These are phyloP conservation scores for Gryllus longicercus DNA, from an alignment of 2,888 invertebrate genomes.

Conservation along the genomic window DNA sequence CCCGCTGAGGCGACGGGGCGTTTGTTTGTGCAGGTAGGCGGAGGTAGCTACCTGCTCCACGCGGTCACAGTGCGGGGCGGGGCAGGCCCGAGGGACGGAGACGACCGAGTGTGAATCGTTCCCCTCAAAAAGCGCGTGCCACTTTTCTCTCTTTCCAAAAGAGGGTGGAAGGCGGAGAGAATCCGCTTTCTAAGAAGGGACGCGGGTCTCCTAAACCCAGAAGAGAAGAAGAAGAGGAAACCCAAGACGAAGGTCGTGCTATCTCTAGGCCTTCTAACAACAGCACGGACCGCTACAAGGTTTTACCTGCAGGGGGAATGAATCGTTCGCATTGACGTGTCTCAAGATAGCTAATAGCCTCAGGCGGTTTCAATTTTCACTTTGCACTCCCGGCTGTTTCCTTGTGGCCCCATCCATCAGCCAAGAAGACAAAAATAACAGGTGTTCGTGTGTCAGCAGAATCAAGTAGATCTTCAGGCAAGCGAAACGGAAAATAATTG, in stretches of 20 bases:
- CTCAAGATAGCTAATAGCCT: not conserved
- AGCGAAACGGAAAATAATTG: too few species aligned
- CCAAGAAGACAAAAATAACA: too few species aligned
- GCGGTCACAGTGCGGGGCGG: not conserved
- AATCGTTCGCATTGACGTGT: not conserved
- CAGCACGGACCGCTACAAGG: not conserved
- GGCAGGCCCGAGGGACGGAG: not conserved
- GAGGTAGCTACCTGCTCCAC: not conserved
- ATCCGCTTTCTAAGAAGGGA: not conserved
- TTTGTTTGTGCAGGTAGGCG: not conserved
- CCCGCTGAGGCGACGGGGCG: not conserved
- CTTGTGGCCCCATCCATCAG: too few species aligned
- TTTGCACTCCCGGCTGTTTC: not conserved
- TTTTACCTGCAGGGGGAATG: not conserved
- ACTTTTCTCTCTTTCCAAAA: not conserved
- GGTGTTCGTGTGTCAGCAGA: too few species aligned
- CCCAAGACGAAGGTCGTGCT: not conserved
- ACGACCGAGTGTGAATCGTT: not conserved
- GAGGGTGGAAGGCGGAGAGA: conserved; percentile 1
- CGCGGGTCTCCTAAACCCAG: not conserved
- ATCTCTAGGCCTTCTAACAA: too few species aligned
- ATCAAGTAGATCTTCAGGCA: too few species aligned
- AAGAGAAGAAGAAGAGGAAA: not conserved
- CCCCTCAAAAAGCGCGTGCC: not conserved
- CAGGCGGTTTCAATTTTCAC: not conserved